Base-by-base conservation (phyloP, 2,888 invertebrate genomes). In the Argyra leucocephala region DNA sequence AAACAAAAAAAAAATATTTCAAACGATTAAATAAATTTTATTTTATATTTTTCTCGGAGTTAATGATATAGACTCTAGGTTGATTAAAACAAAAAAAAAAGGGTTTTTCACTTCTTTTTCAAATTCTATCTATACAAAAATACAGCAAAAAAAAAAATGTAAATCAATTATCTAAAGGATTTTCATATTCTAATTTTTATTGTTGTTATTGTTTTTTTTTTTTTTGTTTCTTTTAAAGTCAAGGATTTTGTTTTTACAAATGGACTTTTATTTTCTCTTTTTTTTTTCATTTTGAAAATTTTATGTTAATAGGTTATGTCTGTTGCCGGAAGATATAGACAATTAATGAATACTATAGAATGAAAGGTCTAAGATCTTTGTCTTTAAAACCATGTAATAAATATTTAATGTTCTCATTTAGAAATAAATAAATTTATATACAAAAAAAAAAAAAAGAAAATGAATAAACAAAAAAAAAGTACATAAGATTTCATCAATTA, bases 301-400 rank as follows among this genome's bases (percentile, higher is more conserved):
- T 31, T 31, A n/a, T 18, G n/a, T 48, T 48, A n/a, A 48, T 48
- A 48, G 48, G n/a, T 48, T 48, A 48, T n/a, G 48, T 48, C 48
- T 48, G 48, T 48, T 48, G 48, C 48, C 48, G n/a, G 48, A 48
- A 48, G 48, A 48, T 48, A 48, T 48, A 48, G 48, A 48, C 48
- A 18, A n/a, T 48, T 48, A 48, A 48, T 48, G 48, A 48, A 18
- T 18, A 18, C 48, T 18, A 18, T 18, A 48, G 15, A 48, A 48
- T 31, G 12, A 31, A 31, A 31, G 9, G 9, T 31, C 31, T 31
- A 7, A 31, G 12, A 31, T 4, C n/a, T n/a, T n/a, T n/a, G n/a
- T n/a, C n/a, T n/a, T n/a, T n/a, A n/a, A n/a, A n/a, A n/a, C n/a
- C n/a, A n/a, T n/a, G n/a, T 26, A 2, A 31, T 31, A 31, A 31